These are phyloP conservation scores for Lepas anatifera DNA, from an alignment of 2,888 invertebrate species.

Conservation along the genomic window DNA sequence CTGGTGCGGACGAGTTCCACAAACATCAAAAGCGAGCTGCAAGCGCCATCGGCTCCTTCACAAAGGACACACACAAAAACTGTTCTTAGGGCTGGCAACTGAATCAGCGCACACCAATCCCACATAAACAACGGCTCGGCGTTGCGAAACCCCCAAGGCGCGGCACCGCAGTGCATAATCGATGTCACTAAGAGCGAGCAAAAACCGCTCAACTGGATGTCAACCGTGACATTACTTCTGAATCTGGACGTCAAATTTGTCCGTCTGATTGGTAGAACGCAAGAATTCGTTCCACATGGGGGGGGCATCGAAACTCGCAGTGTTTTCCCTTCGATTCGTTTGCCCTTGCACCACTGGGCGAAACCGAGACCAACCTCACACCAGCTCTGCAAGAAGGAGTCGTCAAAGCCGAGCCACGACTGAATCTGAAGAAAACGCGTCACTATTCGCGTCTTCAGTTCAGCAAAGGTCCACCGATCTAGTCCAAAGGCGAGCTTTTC, in stretches of 20 bases:
- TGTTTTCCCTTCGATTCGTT: background rate
- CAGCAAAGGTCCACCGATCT: constrained; percentile 25
- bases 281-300: background rate
- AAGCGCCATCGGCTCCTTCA: too few species aligned
- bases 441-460: constrained; percentile 25
- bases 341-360: background rate
- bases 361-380: background rate
- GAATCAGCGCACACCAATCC: too few species aligned
- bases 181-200: too few species aligned
- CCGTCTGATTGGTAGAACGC: background rate
- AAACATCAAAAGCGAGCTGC: too few species aligned
- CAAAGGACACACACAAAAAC: too few species aligned
- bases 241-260: background rate
- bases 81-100: too few species aligned
- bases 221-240: too few species aligned
- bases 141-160: too few species aligned
- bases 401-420: constrained; percentile 32
- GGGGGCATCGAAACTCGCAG: background rate
- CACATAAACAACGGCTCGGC: too few species aligned
- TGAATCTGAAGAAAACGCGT: constrained; percentile 33
- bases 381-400: constrained; percentile 25
- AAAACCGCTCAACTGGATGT: too few species aligned
- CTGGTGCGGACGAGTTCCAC: too few species aligned
- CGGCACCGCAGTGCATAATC: too few species aligned
- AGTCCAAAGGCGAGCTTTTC: constrained; percentile 24